Evolutionary conservation across 2,888 invertebrate species (phyloP), one percentile per base, ranked within the genome.

Genomic region (Drosophila diplacantha): DNA sequence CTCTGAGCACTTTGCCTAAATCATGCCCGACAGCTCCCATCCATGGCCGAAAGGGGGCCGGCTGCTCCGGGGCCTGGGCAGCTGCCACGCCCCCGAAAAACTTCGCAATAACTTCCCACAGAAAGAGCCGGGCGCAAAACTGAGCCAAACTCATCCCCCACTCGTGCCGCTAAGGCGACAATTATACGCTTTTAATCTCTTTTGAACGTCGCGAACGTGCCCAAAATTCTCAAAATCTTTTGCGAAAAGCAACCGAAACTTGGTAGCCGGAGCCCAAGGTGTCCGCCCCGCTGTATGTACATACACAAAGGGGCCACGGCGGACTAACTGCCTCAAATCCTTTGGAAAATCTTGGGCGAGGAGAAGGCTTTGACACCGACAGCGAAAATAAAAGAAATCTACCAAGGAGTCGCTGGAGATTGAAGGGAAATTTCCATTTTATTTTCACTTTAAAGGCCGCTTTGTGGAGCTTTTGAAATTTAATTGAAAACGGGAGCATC

Each of bases 181-280:
- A 81, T 81, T 81, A 81, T 84, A 84, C 84, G 80, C 80, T 81
- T 81, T 81, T 81, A 81, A 81, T 81, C 84, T 81, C 80, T 81
- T 81, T 84, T 81, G 80, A 81, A 81, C 83, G 84, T 84, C 83
- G 75, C 73, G 78, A 78, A 81, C 80, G 80, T 81, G 80, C 80
- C 73, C 81, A 84, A 84, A 81, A 81, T 81, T 84, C 73, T 73
- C 67, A 80, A 82, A 82, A 83, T 77, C 77, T 83, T 72, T 59
- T 52, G 49, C 62, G 47, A 61, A 64, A 69, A 61, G 41, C 35
- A 32, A 31, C 35, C 52, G 34, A 69, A 61, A 60, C 46, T 66
- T 49, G 61, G 32, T 52, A 43, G 52, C 61, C 69, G 35, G 26
- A 47, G 58, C 34, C 64, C 51, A 44, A 49, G 52, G 47, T 41